phyloP scores from a whole-genome alignment of 2,113 vertebrate genomes.

The Baryphthengus martii region DNA sequence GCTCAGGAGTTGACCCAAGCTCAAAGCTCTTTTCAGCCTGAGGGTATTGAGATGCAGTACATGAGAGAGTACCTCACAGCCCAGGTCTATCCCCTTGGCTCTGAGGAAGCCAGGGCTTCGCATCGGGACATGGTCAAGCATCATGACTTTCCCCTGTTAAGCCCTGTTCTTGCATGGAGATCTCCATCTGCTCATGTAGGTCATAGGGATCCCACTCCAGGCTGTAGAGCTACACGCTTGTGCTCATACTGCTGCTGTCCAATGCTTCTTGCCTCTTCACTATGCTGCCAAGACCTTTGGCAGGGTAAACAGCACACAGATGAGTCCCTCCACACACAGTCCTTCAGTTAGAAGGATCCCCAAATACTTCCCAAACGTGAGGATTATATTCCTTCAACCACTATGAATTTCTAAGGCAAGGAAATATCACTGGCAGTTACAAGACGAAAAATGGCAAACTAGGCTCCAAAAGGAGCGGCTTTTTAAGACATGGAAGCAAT shows the following conservation, averaged over 20 bases:
- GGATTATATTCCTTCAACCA: rapidly evolving
- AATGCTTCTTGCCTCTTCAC: rapidly evolving
- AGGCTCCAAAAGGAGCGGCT: neutral
- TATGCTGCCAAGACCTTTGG: neutral
- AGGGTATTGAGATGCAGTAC: rapidly evolving
- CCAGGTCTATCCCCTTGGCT: neutral
- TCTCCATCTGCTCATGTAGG: neutral
- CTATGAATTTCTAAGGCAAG: neutral
- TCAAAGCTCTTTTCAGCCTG: neutral
- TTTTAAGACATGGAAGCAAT: neutral
- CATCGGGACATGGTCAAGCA: neutral
- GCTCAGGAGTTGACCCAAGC: neutral
- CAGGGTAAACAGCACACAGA: neutral
- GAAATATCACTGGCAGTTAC: neutral
- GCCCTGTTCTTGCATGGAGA: neutral
- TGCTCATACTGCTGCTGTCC: neutral
- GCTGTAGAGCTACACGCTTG: neutral
- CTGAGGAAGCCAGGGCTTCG: neutral
- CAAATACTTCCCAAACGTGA: neutral
- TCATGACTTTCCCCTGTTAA: neutral
- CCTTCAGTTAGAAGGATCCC: neutral
- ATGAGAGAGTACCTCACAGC: neutral
- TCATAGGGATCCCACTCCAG: neutral
- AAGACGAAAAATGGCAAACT: neutral
- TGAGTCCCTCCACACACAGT: neutral